These are phyloP conservation scores for Ochropleura plecta DNA, from an alignment of 2,888 invertebrate species.

Conservation along the genomic window DNA sequence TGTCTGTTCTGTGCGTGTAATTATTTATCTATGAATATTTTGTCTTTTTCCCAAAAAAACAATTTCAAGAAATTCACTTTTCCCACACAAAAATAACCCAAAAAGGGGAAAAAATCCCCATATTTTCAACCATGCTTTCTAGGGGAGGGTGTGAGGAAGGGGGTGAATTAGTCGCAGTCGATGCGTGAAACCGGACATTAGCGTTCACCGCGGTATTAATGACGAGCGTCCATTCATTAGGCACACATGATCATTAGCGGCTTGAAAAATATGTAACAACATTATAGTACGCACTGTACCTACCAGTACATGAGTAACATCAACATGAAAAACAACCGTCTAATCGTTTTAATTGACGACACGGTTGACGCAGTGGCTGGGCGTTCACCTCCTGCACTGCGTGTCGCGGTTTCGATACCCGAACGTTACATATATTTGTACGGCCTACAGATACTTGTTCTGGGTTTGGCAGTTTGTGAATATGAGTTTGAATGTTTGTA, in stretches of 20 bases:
- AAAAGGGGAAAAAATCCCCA: neutral
- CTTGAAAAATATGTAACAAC: conserved; percentile 43
- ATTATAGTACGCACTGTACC: neutral
- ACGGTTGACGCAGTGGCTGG: too few relatives aligned
- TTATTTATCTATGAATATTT: too few relatives aligned
- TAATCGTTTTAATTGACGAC: neutral
- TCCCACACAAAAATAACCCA: neutral
- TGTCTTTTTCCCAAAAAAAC: neutral
- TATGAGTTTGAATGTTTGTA: too few relatives aligned
- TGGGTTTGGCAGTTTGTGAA: too few relatives aligned
- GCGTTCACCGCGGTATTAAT: conserved; percentile 63
- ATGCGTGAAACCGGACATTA: conserved; percentile 73
- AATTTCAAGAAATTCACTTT: neutral
- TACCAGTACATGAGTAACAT: neutral
- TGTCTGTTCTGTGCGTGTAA: neutral
- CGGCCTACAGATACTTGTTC: too few relatives aligned
- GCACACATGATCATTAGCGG: conserved; percentile 56
- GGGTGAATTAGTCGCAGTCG: conserved; percentile 70
- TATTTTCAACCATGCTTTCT: neutral
- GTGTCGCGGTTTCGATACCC: too few relatives aligned
- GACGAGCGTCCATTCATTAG: conserved; percentile 60
- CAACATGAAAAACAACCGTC: neutral
- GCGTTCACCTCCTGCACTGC: too few relatives aligned
- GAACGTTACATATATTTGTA: too few relatives aligned
- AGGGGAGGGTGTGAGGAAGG: conserved; percentile 2